Evolutionary conservation across 2,888 invertebrate genomes (phyloP).

Genomic region (Ormyrus labotus): DNA sequence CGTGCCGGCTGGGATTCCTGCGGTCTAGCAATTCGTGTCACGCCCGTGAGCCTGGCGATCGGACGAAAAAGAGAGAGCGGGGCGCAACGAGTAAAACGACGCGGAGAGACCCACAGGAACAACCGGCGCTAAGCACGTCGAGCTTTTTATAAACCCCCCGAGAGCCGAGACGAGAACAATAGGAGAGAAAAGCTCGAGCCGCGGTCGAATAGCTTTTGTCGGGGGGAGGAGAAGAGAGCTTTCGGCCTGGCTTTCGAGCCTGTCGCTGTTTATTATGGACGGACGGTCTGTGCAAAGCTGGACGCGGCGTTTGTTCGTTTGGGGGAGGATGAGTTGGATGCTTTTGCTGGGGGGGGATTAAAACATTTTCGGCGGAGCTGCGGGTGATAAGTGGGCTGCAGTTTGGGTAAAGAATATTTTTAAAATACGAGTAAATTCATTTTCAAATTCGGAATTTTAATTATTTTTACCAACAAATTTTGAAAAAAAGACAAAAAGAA

Average conservation of each 20-base stretch:
- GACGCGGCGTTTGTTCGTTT: too few species aligned
- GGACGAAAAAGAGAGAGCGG: constrained; percentile 8
- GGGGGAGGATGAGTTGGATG: not conserved
- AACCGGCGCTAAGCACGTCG: constrained; percentile 37
- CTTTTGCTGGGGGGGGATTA: constrained; percentile 4
- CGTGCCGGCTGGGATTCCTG: constrained; percentile 54
- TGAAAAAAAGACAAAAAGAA: too few species aligned
- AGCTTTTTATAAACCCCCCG: constrained; percentile 35
- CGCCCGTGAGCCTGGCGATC: constrained; percentile 38
- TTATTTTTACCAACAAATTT: too few species aligned
- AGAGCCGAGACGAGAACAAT: not conserved
- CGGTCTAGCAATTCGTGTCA: constrained; percentile 57
- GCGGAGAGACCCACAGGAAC: constrained; percentile 1
- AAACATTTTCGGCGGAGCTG: too few species aligned
- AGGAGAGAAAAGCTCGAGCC: constrained; percentile 8
- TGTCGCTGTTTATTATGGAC: too few species aligned
- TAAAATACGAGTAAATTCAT: too few species aligned
- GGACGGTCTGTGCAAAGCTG: too few species aligned
- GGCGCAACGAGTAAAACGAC: constrained; percentile 6
- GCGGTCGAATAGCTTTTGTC: not conserved
- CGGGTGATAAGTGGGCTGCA: too few species aligned
- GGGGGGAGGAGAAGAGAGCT: too few species aligned
- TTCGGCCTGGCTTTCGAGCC: too few species aligned
- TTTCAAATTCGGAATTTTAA: too few species aligned
- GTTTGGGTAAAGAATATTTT: too few species aligned